Base-by-base conservation (phyloP, 2,888 invertebrate genomes). In the Ligdia adustata region DNA sequence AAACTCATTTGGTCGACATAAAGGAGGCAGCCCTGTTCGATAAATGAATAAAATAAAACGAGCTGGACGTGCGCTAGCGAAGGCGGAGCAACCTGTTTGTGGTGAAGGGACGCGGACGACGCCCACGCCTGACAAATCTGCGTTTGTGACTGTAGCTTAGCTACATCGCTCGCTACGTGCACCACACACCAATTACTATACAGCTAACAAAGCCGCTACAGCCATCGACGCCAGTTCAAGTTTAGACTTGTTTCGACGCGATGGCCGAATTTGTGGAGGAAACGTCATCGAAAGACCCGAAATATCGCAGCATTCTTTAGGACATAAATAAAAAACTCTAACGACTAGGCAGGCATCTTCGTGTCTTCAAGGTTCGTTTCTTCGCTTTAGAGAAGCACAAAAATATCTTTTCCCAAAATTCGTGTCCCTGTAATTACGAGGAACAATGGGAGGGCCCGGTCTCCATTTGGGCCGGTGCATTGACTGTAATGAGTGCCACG, bases 61-160 rank as follows among this genome's bases (percentile, higher is more conserved):
- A 64, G 53, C 48, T 61, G 64, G 65, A 69, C 70, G 72, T 71
- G 75, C 70, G 82, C 79, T 79, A 79, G 81, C 74, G 72, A 78
- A 71, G 61, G 69, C 76, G 73, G 69, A 70, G 69, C 80, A 89
- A 90, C 89, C 87, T 84, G 89, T 90, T 90, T 84, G n/a, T n/a
- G 77, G 78, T 66, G 61, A 79, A 72, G 75, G 70, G 70, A 70
- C 75, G 75, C 70, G 62, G 68, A 65, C 62, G 57, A 72, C 82
- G 80, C 86, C 87, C 73, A 85, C 88, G 82, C 78, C 79, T 78
- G 74, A 83, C 86, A 88, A 89, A 88, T 83, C 89, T 79, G 81
- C 84, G 81, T 75, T 73, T 72, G 75, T 77, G 53, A 52, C 55
- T 55, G 52, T 55, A 64, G 66, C 57, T 64, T 60, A 53, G 62